Percentiles rank a stretch among this genome's conserved stretches.
phyloP scores from a whole-genome alignment of 2,888 invertebrate genomes.

The Eristalis arbustorum region DNA sequence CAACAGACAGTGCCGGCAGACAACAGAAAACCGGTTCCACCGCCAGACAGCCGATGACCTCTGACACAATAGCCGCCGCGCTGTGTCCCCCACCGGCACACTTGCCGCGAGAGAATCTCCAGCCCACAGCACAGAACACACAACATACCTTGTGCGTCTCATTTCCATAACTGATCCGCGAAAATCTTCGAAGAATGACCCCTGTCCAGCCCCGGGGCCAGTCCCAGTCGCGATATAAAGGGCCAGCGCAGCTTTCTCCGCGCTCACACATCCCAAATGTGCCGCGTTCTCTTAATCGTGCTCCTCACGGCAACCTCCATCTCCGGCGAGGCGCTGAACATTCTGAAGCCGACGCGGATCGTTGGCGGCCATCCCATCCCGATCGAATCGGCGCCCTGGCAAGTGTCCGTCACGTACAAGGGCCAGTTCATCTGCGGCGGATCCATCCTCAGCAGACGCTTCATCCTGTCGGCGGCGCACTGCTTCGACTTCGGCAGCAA shows the following conservation, averaged over 20 bases:
- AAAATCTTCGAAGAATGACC: not conserved
- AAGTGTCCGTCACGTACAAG: constrained; percentile 59
- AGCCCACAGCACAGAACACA: not conserved
- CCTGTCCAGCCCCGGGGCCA: not conserved
- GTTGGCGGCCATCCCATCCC: constrained; percentile 70
- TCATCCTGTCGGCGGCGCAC: constrained; percentile 73
- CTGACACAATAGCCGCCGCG: not conserved
- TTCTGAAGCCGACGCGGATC: constrained; percentile 58
- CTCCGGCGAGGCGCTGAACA: not conserved
- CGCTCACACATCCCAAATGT: not conserved
- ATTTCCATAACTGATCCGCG: not conserved
- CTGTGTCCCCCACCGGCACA: not conserved
- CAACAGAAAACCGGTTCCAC: not conserved
- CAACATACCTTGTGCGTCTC: not conserved
- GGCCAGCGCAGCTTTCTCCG: not conserved
- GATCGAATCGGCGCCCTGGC: constrained; percentile 71
- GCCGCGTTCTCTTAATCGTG: not conserved
- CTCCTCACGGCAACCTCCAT: not conserved
- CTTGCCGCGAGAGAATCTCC: not conserved
- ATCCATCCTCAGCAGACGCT: constrained; percentile 61
- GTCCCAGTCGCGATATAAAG: not conserved
- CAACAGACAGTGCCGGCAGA: not conserved
- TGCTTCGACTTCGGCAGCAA: constrained; percentile 42
- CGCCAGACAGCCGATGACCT: not conserved
- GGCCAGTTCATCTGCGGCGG: constrained; percentile 71